phyloP scores from a whole-genome alignment of 1,140 invertebrate genomes.

The Brachionus asplanchnoidis region DNA sequence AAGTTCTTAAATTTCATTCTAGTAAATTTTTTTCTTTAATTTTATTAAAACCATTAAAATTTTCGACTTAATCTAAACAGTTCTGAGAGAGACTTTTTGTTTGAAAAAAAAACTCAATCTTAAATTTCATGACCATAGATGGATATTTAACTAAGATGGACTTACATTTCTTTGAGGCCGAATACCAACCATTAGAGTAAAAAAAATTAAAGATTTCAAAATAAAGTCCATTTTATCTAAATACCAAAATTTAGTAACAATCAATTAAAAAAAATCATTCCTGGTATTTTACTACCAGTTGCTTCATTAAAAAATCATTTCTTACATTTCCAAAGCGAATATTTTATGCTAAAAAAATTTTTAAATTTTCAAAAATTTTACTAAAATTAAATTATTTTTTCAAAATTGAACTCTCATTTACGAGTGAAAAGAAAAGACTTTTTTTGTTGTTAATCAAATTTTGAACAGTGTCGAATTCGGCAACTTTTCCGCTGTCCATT shows the following conservation, averaged over 20 bases:
- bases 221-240: neutral
- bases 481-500: slow-evolving; percentile 68
- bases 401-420: slow-evolving; percentile 2
- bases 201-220: neutral
- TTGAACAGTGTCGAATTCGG: slow-evolving; percentile 73
- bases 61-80: neutral
- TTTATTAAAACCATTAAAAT: neutral
- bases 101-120: neutral
- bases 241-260: neutral
- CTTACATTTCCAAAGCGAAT: neutral
- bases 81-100: no score
- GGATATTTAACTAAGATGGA: neutral
- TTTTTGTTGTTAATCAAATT: slow-evolving; percentile 62
- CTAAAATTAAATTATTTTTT: neutral
- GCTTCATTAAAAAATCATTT: neutral
- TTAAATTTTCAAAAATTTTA: neutral
- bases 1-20: neutral
- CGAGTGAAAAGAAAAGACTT: slow-evolving; percentile 62
- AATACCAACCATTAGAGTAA: neutral
- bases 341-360: neutral
- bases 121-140: neutral
- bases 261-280: neutral
- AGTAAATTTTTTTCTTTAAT: neutral
- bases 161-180: neutral
- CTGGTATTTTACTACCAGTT: neutral